These are phyloP conservation scores for Pygmarrhopalites habei DNA, from an alignment of 1,140 invertebrate genomes.

Conservation along the genomic window DNA sequence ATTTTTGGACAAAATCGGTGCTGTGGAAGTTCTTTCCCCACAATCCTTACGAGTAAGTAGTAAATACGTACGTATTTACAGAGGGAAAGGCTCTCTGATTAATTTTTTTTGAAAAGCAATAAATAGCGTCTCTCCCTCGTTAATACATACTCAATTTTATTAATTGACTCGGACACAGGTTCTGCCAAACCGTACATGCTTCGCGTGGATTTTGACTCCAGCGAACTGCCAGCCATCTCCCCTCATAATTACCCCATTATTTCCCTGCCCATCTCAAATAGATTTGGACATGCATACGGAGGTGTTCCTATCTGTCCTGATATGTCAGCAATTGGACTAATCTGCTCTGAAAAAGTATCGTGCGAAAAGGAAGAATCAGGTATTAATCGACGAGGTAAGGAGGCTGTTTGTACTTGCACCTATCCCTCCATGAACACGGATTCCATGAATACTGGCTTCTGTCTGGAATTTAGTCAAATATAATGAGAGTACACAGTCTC, in stretches of 20 bases:
- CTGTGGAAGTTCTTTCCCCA: not conserved
- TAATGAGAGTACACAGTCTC: too few species aligned
- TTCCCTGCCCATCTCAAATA: not conserved
- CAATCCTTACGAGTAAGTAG: not conserved
- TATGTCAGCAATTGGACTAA: not conserved
- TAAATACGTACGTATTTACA: too few species aligned
- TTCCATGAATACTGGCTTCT: conserved; percentile 3
- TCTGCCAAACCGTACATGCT: not conserved
- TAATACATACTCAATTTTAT: too few species aligned
- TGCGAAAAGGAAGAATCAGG: not conserved
- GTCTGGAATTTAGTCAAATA: not conserved
- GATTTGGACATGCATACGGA: not conserved
- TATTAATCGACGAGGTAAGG: not conserved
- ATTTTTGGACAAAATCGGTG: not conserved
- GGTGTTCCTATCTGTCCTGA: not conserved
- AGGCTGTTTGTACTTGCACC: not conserved
- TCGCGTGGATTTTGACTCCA: not conserved
- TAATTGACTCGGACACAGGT: not conserved
- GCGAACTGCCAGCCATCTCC: not conserved
- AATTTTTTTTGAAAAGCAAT: too few species aligned
- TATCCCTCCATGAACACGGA: not conserved
- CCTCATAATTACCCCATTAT: not conserved
- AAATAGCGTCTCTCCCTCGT: too few species aligned
- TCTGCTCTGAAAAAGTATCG: not conserved
- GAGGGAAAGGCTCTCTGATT: too few species aligned